A percentile compares a stretch with the other conserved stretches of the same genome.
phyloP scores from a whole-genome alignment of 2,888 invertebrate species.

The Hypomecis atomaria region DNA sequence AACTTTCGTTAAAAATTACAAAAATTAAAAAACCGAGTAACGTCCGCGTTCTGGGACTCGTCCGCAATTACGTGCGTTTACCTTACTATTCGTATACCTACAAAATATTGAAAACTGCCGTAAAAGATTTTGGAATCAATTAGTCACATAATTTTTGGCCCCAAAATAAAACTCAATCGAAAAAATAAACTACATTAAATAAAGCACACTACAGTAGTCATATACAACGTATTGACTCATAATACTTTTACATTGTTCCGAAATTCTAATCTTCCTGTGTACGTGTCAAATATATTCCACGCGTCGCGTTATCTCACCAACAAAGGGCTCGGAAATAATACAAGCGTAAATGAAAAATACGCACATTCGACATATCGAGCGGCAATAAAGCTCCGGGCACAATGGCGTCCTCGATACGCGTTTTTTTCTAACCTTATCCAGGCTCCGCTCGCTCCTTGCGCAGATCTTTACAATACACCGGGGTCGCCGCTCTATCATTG shows the following conservation, averaged over 20 bases:
- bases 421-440: slow-evolving; percentile 24
- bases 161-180: too few species aligned
- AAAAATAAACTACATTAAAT: too few species aligned
- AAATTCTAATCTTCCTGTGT: slow-evolving; percentile 20
- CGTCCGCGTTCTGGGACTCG: too few species aligned
- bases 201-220: neutral
- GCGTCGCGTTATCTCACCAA: slow-evolving; percentile 22
- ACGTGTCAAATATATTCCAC: slow-evolving; percentile 17
- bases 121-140: too few species aligned
- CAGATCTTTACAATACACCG: slow-evolving; percentile 18
- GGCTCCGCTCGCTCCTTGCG: slow-evolving; percentile 15
- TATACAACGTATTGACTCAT: neutral
- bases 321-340: slow-evolving; percentile 28
- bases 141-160: too few species aligned
- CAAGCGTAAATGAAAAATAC: slow-evolving; percentile 33
- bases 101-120: too few species aligned
- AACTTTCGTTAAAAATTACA: too few species aligned
- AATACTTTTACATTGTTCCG: slow-evolving; percentile 4
- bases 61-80: too few species aligned
- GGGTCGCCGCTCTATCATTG: slow-evolving; percentile 23
- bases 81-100: too few species aligned
- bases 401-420: slow-evolving; percentile 20
- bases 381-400: slow-evolving; percentile 31
- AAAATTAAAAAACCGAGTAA: too few species aligned
- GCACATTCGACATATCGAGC: slow-evolving; percentile 35